phyloP scores from a whole-genome alignment of 1,140 invertebrate species.

The Aphaenogaster ashmeadi region DNA sequence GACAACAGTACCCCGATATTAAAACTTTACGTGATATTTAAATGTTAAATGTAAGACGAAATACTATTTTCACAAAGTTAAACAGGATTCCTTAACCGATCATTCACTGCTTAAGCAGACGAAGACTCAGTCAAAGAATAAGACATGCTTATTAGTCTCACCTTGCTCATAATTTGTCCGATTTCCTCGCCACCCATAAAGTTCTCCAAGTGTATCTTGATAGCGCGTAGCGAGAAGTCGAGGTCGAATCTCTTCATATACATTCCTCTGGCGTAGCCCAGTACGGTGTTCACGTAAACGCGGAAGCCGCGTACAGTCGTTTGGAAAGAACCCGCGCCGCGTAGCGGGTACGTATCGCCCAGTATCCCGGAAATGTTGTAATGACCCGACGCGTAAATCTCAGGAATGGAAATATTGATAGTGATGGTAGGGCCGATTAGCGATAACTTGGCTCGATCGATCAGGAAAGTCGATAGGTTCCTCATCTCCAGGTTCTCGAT shows the following conservation, averaged over 20 bases:
- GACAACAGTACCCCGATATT: neutral
- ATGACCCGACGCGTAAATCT: constrained; percentile 77
- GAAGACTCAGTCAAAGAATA: neutral
- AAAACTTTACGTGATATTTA: neutral
- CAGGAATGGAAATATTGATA: constrained; percentile 81
- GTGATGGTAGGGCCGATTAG: constrained; percentile 83
- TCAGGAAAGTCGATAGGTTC: constrained; percentile 80
- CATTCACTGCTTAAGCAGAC: neutral
- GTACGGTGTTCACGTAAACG: constrained; percentile 81
- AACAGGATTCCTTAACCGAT: neutral
- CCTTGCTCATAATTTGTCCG: constrained; percentile 82
- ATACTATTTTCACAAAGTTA: neutral
- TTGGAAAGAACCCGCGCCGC: constrained; percentile 79
- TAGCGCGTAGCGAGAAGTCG: constrained; percentile 79
- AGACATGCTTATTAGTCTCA: constrained; percentile 37
- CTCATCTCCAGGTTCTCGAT: constrained; percentile 77
- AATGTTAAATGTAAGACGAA: neutral
- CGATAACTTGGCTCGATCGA: constrained; percentile 82
- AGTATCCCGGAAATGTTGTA: constrained; percentile 83
- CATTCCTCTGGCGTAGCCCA: constrained; percentile 83
- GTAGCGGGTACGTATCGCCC: constrained; percentile 77
- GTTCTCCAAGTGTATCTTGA: constrained; percentile 79
- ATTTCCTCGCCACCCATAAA: constrained; percentile 82
- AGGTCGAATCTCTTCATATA: constrained; percentile 84
- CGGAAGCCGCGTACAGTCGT: constrained; percentile 78